Evolutionary conservation across 2,797 vertebrate species (phyloP).

Genomic region (Mycteria americana): DNA sequence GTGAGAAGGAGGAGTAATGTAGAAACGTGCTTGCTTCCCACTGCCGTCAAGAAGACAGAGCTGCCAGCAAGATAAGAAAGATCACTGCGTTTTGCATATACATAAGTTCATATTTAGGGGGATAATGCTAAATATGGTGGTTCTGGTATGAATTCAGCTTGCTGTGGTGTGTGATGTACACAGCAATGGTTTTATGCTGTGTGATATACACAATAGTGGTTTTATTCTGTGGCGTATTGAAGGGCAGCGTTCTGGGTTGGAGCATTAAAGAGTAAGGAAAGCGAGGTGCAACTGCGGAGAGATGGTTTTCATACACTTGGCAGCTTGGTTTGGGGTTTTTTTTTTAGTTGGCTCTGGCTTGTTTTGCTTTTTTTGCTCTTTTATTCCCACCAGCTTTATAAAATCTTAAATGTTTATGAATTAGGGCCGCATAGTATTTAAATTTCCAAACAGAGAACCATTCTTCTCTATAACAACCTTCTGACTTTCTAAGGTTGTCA

Average conservation of each 20-base stretch:
- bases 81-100: neutral
- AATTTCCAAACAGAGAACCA: slow-evolving; percentile 64
- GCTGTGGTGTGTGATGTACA: neutral
- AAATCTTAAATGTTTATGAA: slow-evolving; percentile 66
- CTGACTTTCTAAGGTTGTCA: slow-evolving; percentile 63
- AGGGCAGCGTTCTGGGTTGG: neutral
- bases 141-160: neutral
- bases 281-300: neutral
- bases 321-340: neutral
- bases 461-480: slow-evolving; percentile 64
- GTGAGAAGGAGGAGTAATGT: neutral
- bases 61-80: neutral
- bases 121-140: neutral
- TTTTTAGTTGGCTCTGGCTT: neutral
- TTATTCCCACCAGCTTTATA: slow-evolving; percentile 57
- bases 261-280: neutral
- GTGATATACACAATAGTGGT: neutral
- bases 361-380: slow-evolving; percentile 12
- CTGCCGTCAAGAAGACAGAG: neutral
- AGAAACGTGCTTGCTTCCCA: neutral
- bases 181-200: neutral
- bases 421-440: slow-evolving; percentile 61
- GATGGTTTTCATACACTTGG: slow-evolving; percentile 30
- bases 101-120: neutral
- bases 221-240: neutral